Percentiles rank a stretch among this genome's conserved stretches.
phyloP scores from a whole-genome alignment of 2,888 invertebrate species.

The Trissoscelio sp. region DNA sequence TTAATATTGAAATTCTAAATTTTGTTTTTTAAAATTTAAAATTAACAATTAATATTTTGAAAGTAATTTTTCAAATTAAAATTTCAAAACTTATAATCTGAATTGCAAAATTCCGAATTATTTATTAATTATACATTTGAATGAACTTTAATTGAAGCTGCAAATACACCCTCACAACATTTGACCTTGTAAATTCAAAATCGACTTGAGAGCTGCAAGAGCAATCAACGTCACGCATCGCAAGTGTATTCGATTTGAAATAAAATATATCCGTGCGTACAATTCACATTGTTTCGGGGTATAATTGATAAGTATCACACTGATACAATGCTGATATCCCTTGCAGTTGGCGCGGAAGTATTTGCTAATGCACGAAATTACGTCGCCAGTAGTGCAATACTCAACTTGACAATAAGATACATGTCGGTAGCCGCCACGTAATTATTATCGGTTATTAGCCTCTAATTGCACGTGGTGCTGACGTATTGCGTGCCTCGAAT shows the following conservation, averaged over 20 bases:
- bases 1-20: no score
- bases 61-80: no score
- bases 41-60: no score
- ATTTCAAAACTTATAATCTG: no score
- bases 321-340: neutral
- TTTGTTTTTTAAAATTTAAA: no score
- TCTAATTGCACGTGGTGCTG: constrained; percentile 49
- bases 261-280: neutral
- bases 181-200: neutral
- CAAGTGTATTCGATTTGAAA: neutral
- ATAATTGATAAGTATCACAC: constrained; percentile 13
- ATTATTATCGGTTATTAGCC: constrained; percentile 62
- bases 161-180: neutral
- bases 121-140: no score
- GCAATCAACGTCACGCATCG: neutral
- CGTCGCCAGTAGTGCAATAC: constrained; percentile 17
- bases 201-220: neutral
- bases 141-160: no score
- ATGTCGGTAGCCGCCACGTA: constrained; percentile 35
- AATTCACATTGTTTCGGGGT: neutral
- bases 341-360: constrained; percentile 1
- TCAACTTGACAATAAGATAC: constrained; percentile 53
- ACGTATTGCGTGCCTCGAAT: constrained; percentile 59
- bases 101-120: no score
- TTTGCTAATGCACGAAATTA: constrained; percentile 37